phyloP scores from a whole-genome alignment of 2,113 vertebrate species.

The Sapayoa aenigma region DNA sequence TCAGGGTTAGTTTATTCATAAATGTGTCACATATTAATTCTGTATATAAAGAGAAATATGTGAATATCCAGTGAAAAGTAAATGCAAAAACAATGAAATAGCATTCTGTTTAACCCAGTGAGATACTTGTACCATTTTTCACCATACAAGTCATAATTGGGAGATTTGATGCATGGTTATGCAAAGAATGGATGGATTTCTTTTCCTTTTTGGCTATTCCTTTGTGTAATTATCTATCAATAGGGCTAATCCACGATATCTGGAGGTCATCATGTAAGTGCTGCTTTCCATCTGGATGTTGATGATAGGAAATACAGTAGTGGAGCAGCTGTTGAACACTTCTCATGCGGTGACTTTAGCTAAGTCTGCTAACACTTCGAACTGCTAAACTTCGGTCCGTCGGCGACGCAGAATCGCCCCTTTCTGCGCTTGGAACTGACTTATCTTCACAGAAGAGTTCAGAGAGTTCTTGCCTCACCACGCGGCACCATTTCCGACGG shows the following conservation, averaged over 20 bases:
- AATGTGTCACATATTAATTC: neutral
- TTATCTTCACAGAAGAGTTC: too few relatives aligned
- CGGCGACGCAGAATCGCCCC: too few relatives aligned
- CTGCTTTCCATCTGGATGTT: neutral
- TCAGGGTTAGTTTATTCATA: neutral
- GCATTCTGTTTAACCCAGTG: neutral
- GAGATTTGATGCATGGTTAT: rapidly evolving
- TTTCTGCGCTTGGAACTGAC: too few relatives aligned
- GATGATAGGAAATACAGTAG: neutral
- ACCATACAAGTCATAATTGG: neutral
- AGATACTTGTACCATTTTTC: neutral
- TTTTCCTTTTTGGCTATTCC: neutral
- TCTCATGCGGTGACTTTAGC: too few relatives aligned
- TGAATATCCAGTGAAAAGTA: neutral
- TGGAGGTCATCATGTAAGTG: neutral
- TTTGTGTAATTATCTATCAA: neutral
- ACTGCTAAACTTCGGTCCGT: too few relatives aligned
- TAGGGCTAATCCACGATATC: neutral
- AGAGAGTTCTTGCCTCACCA: too few relatives aligned
- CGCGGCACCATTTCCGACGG: too few relatives aligned
- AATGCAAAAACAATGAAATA: neutral
- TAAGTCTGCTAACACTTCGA: too few relatives aligned
- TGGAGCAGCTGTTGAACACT: too few relatives aligned
- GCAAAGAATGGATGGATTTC: neutral
- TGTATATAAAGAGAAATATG: neutral